Base-by-base conservation (phyloP, 2,113 vertebrate genomes). In the Solea senegalensis region DNA sequence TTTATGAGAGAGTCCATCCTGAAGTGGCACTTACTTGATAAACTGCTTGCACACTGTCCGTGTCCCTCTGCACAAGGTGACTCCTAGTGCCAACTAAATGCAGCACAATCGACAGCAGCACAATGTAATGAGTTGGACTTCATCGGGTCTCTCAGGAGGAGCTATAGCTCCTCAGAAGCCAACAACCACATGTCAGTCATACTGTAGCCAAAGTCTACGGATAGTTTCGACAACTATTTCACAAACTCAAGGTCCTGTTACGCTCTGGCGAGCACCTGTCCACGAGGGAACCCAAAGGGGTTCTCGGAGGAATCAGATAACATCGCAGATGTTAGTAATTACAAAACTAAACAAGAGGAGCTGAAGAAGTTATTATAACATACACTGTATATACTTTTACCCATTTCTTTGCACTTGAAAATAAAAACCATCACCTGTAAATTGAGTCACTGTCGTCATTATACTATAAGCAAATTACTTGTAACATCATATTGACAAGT, bases 31-130 rank as follows among this genome's bases (percentile, higher is more conserved):
- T 34, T 34, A 34, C 10, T 13, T 14, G 5, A 11, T 48, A 14
- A 48, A 10, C 11, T 48, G 45, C 5, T 48, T 13, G 14, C 45
- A 4, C 14, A 21, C 2, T 43, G 28, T 27, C 3, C 2, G 39
- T 41, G 5, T 51, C 14, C 45, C 12, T 21, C 57, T 45, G 28
- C 49, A n/a, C 64, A 72, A 80, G 72, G 68, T 74, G 54, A 69
- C 64, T 59, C 52, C n/a, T 43, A 8, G 51, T 0, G 16, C 10
- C 40, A n/a, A 43, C 26, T 62, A 6, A 52, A 11, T 67, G 61
- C 45, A 10, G 9, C 44, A 8, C 49, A 21, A 40, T n/a, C 14
- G 13, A 66, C 65, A 74, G 70, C 40, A 57, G 68, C 45, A 41
- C 28, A 48, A 41, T 41, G 54, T 41, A 64, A 56, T 48, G 39